Evolutionary conservation across 2,113 vertebrate genomes (phyloP).

Genomic region (Castor canadensis): DNA sequence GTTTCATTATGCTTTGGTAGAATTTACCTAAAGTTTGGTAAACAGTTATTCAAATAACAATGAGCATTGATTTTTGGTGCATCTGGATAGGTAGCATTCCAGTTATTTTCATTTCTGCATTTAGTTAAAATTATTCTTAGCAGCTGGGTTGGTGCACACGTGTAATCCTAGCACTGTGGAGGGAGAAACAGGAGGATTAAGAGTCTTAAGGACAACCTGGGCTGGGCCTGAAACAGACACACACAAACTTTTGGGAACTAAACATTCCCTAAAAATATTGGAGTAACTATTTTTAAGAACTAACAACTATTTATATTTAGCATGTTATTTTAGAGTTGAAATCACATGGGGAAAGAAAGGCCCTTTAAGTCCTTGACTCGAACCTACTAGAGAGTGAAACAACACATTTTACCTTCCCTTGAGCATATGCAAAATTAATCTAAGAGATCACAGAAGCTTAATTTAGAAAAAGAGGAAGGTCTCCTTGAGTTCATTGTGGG

Average conservation of each 20-base stretch:
- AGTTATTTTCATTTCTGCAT: slow-evolving; percentile 1
- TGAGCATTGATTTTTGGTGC: not conserved
- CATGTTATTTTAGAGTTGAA: not conserved
- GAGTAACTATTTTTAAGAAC: not conserved
- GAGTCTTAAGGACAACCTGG: no score
- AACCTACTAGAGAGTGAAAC: not conserved
- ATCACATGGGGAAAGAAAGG: not conserved
- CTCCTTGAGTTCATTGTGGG: not conserved
- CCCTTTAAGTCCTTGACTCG: not conserved
- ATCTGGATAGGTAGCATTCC: not conserved
- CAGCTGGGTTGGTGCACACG: no score
- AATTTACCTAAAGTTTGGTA: not conserved
- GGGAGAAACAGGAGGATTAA: no score
- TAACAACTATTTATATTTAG: not conserved
- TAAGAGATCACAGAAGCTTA: not conserved
- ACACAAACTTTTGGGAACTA: not conserved
- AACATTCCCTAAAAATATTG: not conserved
- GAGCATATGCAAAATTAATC: not conserved
- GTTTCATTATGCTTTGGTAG: not conserved
- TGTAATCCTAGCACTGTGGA: no score
- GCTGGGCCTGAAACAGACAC: no score
- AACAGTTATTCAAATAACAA: not conserved
- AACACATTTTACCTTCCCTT: not conserved
- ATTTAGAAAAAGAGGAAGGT: no score
- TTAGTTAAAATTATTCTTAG: slow-evolving; percentile 19